phyloP scores from a whole-genome alignment of 2,113 vertebrate genomes.

The Ivindomyrus marchei region DNA sequence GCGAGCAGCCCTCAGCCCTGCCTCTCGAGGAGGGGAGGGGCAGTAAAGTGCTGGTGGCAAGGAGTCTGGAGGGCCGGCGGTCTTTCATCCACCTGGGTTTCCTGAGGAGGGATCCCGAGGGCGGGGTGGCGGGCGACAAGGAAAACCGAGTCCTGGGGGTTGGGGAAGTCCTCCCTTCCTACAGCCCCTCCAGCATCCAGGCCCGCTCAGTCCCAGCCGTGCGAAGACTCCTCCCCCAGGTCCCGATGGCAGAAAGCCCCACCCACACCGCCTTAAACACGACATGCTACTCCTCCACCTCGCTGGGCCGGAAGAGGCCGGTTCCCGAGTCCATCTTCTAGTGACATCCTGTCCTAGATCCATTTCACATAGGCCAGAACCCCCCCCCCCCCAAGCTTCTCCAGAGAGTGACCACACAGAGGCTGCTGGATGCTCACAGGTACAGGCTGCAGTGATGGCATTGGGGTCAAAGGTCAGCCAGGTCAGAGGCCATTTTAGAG shows the following conservation, averaged over 20 bases:
- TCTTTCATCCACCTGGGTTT: constrained; percentile 65
- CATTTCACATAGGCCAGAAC: neutral
- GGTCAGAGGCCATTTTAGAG: neutral
- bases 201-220: constrained; percentile 34
- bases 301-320: constrained; percentile 56
- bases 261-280: constrained; percentile 56
- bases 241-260: constrained; percentile 35
- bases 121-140: constrained; percentile 35
- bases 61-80: constrained; percentile 54
- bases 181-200: constrained; percentile 53
- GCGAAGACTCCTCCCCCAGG: constrained; percentile 32
- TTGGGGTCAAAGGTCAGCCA: neutral
- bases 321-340: constrained; percentile 88
- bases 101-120: constrained; percentile 61
- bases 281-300: constrained; percentile 60
- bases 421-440: neutral
- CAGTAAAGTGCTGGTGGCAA: constrained; percentile 42
- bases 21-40: constrained; percentile 28
- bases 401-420: neutral
- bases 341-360: neutral
- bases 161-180: constrained; percentile 39
- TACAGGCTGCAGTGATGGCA: neutral
- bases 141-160: constrained; percentile 33
- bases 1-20: constrained; percentile 10
- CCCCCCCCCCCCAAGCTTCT: neutral